Evolutionary conservation across 2,797 vertebrate species (phyloP), one percentile per base, ranked within the genome.

Genomic region (Parauchenoglanis ngamensis): DNA sequence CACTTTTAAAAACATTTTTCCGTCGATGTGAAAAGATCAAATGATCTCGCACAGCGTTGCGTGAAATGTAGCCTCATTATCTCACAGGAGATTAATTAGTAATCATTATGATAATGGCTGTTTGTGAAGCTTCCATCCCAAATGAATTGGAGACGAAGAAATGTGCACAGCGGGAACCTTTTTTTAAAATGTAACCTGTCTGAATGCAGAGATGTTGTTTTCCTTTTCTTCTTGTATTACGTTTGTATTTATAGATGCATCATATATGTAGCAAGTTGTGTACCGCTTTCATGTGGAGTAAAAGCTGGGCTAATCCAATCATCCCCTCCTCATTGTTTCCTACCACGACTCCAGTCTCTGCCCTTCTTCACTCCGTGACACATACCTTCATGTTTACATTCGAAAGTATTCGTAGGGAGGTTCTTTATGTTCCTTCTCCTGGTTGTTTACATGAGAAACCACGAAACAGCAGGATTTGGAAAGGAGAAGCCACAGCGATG

Each of bases 381-480:
- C 54, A 83, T 65, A 83, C 4, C 63, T 59, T 52, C n/a, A 54
- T 84, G 81, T 88, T 89, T 88, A 75, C 65, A 31, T 88, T 89
- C 56, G 31, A 79, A 73, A 88, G 68, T 49, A 88, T 81, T 84
- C 81, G 19, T 52, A 67, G 83, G 35, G 72, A 84, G 59, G 61
- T n/a, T 65, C 84, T 88, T 90, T 81, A 49, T 75, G 35, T 76
- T 83, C 68, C 59, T 82, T 87, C 88, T 54, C 52, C 19, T 23
- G 61, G 31, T 63, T 90, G 68, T 82, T 90, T 88, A 87, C 57
- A 85, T 23, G 17, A n/a, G 54, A 70, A 86, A 72, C 83, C 61
- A 61, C 49, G 44, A 25, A 72, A 56, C 61, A 57, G 78, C n/a
- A 56, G 70, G 57, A 44, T 75, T 61, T 35, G 81, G n/a, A 54